Evolutionary conservation across 2,797 vertebrate species (phyloP).

Genomic region (Centropyge bicolor): DNA sequence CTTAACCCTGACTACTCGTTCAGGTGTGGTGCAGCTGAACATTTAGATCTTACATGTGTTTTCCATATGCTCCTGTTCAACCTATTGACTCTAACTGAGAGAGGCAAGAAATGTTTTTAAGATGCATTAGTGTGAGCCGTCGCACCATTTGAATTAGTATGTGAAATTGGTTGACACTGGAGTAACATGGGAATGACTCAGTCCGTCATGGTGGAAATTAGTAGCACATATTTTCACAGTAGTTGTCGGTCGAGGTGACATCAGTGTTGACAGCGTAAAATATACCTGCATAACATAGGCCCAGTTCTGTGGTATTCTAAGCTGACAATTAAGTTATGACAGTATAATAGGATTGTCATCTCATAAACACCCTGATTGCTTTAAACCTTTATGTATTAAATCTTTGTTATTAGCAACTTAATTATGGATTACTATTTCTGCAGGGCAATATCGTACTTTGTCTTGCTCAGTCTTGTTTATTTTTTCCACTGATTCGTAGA

Average conservation of each 20-base stretch:
- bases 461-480: not conserved
- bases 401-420: not conserved
- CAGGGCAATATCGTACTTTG: not conserved
- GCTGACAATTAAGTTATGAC: no score
- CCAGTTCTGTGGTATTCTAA: not conserved
- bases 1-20: not conserved
- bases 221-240: not conserved
- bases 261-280: not conserved
- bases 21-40: constrained; percentile 7
- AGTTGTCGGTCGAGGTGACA: not conserved
- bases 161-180: not conserved
- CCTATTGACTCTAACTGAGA: not conserved
- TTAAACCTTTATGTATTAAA: not conserved
- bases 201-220: not conserved
- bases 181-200: not conserved
- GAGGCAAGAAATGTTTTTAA: not conserved
- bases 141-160: not conserved
- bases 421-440: not conserved
- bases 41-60: not conserved
- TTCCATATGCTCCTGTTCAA: not conserved
- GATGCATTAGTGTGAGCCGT: not conserved
- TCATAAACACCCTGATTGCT: not conserved
- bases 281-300: no score
- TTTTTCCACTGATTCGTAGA: not conserved
- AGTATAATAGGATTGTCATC: not conserved